These are phyloP conservation scores for Melospiza melodia DNA, from an alignment of 2,113 vertebrate genomes.

Conservation along the genomic window DNA sequence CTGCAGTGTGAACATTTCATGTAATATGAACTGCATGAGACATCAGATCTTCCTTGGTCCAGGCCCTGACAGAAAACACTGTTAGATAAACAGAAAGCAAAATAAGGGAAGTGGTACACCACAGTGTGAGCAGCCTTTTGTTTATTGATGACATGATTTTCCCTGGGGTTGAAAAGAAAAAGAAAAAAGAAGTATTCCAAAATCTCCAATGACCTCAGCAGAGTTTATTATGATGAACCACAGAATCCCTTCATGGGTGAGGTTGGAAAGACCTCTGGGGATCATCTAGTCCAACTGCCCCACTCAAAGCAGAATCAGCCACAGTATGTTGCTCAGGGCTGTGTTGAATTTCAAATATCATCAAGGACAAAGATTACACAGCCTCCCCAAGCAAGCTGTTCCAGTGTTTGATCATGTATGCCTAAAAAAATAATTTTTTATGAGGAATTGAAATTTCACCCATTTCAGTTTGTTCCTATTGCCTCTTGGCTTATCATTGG, in stretches of 20 bases:
- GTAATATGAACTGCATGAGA: not conserved
- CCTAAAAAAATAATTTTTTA: not conserved
- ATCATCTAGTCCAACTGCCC: not conserved
- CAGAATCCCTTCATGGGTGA: not conserved
- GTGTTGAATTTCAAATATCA: not conserved
- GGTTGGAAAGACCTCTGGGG: not conserved
- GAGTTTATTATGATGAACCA: not conserved
- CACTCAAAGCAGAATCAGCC: not conserved
- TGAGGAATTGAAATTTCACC: not conserved
- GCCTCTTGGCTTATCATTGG: not conserved
- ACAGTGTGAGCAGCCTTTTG: not conserved
- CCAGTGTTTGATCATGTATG: not conserved
- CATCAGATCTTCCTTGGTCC: not conserved
- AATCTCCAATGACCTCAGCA: not conserved
- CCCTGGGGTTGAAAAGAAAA: not conserved
- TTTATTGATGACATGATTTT: not conserved
- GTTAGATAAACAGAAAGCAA: not conserved
- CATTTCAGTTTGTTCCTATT: not conserved
- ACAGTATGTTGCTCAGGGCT: not conserved
- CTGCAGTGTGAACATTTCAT: not conserved
- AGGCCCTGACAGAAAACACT: not conserved
- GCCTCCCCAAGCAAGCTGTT: not conserved
- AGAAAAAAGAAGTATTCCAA: not conserved
- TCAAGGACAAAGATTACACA: not conserved
- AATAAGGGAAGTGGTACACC: not conserved